phyloP scores from a whole-genome alignment of 2,113 vertebrate genomes.

The Ctenodactylus gundi region DNA sequence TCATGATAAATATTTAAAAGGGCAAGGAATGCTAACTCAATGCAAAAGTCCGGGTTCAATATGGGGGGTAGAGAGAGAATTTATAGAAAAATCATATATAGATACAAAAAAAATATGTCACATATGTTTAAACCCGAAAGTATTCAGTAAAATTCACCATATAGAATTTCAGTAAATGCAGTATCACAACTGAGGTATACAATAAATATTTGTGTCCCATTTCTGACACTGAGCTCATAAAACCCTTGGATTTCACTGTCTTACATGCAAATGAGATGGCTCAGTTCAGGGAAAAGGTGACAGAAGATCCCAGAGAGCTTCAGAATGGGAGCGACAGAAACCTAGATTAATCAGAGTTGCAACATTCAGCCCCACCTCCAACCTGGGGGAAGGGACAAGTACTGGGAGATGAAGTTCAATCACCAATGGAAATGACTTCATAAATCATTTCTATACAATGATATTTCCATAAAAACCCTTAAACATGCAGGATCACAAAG shows the following conservation, averaged over 20 bases:
- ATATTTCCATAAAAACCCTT: not conserved
- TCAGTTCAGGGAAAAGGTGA: not conserved
- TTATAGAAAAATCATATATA: slow-evolving; percentile 3
- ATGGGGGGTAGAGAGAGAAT: not conserved
- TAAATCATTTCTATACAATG: not conserved
- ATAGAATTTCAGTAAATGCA: not conserved
- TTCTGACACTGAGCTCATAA: not conserved
- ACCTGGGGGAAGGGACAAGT: not conserved
- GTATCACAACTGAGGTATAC: not conserved
- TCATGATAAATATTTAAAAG: too few species aligned
- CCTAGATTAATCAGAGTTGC: not conserved
- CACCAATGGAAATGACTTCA: not conserved
- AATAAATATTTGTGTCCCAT: not conserved
- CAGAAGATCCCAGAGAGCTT: not conserved
- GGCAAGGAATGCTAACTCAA: not conserved
- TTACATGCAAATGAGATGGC: not conserved
- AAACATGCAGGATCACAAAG: not conserved
- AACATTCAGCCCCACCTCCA: not conserved
- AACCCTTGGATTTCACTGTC: not conserved
- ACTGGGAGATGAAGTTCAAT: not conserved
- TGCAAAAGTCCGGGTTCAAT: not conserved
- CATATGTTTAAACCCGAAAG: slow-evolving; percentile 3
- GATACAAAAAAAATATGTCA: not conserved
- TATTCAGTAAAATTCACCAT: not conserved
- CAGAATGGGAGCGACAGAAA: not conserved